Percentiles rank a stretch among this genome's conserved stretches.
phyloP scores from a whole-genome alignment of 2,797 vertebrate genomes.

The Sparus aurata region DNA sequence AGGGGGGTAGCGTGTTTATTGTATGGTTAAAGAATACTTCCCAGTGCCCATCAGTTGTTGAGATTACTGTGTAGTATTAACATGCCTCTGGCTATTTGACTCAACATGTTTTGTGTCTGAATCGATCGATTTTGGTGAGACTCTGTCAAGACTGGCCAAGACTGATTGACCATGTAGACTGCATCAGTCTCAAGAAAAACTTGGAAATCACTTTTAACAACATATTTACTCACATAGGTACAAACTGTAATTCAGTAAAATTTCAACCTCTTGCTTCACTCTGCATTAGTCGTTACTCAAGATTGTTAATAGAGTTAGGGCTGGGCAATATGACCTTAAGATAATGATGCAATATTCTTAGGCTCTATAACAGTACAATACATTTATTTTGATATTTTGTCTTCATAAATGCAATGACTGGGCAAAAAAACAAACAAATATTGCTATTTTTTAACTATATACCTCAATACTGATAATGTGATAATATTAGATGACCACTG shows the following conservation, averaged over 20 bases:
- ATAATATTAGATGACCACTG: too few relatives aligned
- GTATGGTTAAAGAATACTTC: slow-evolving; percentile 3
- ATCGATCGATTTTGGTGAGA: background rate
- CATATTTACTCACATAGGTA: background rate
- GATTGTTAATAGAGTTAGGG: background rate
- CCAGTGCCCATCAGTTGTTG: background rate
- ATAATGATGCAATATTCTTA: too few relatives aligned
- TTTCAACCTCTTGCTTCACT: background rate
- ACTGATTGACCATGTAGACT: background rate
- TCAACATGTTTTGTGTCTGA: background rate
- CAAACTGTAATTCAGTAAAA: background rate
- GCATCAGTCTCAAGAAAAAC: background rate
- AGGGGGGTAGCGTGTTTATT: background rate
- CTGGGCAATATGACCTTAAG: too few relatives aligned
- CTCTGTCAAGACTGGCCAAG: background rate
- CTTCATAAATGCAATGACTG: too few relatives aligned
- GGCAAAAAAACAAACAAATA: too few relatives aligned
- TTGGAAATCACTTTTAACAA: background rate
- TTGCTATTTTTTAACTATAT: too few relatives aligned
- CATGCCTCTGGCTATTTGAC: background rate
- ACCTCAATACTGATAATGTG: too few relatives aligned
- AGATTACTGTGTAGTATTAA: slow-evolving; percentile 8
- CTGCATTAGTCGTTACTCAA: background rate
- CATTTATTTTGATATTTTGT: too few relatives aligned
- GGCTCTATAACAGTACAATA: too few relatives aligned